Evolutionary conservation across 2,888 invertebrate species (phyloP), one percentile per base, ranked within the genome.

Genomic region (Brachycybe producta): DNA sequence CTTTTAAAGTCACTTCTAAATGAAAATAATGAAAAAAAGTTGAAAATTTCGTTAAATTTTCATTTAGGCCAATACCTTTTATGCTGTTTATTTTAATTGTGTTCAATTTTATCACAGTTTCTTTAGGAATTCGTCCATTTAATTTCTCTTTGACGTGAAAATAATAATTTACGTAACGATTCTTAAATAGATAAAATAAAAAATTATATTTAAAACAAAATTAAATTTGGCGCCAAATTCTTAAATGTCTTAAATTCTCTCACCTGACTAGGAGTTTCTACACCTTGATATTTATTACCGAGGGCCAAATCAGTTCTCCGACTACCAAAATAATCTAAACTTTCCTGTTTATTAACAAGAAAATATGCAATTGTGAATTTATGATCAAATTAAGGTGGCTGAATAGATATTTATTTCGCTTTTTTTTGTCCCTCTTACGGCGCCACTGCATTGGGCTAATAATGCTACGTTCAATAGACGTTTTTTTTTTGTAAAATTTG

Each of bases 211-310:
- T 15, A 47, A 41, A 15, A 8, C 11, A 27, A 27, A 27, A 8
- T 13, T 13, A 27, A 27, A 13, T 13, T 13, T 27, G 26, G 15
- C 26, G 43, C 8, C n/a, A 13, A 42, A 42, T 27, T 15, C n/a
- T 21, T n/a, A n/a, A 7, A n/a, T 7, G 7, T 17, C 7, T 15
- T 35, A 2, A 30, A n/a, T 27, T 40, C 19, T 41, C 55, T 49
- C 55, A 69, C 68, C 64, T 70, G 71, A 56, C 70, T 70, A 2
- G 72, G 72, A 27, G 72, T 72, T 57, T 72, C 70, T 2, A 72
- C 71, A 19, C 72, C 72, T 57, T 72, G 72, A 58, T 70, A 72
- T 43, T 66, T 67, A 11, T 57, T 62, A 4, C 71, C 70, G 28
- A 67, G 65, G 52, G 63, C 64, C 27, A 66, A 60, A 58, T 72